Evolutionary conservation across 2,113 vertebrate species (phyloP).

Genomic region (Anoplopoma fimbria): DNA sequence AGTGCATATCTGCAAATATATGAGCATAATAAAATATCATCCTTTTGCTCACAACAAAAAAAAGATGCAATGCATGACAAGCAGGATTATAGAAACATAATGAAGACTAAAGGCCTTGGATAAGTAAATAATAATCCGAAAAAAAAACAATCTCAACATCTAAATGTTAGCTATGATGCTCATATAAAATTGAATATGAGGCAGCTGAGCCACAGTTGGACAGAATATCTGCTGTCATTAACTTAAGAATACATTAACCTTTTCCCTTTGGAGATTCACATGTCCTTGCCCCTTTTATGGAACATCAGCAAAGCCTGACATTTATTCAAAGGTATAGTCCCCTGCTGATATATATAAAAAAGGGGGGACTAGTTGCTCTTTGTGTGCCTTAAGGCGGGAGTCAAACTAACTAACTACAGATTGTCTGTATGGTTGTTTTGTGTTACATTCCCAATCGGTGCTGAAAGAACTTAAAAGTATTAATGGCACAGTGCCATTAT

Average conservation of each 20-base stretch:
- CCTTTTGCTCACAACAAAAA: neutral
- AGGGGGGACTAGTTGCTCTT: conserved; percentile 25
- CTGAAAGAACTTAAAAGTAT: conserved; percentile 18
- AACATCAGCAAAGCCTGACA: conserved; percentile 65
- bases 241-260: conserved; percentile 77
- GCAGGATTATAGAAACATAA: neutral
- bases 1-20: conserved; percentile 42
- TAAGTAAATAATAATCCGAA: conserved; percentile 2
- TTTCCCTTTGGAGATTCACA: conserved; percentile 57
- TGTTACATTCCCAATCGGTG: conserved; percentile 63
- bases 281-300: conserved; percentile 45
- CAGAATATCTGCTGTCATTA: conserved; percentile 37
- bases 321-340: conserved; percentile 60
- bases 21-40: conserved; percentile 24
- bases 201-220: conserved; percentile 18
- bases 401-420: conserved; percentile 39
- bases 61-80: neutral
- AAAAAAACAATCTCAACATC: neutral
- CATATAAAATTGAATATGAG: conserved; percentile 16
- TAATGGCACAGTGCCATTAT: conserved; percentile 4
- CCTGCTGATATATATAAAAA: conserved; percentile 47
- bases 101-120: neutral
- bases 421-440: conserved; percentile 28
- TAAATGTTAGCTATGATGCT: conserved; percentile 5
- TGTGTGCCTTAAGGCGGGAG: conserved; percentile 15